Base-by-base conservation (phyloP, 2,113 vertebrate species). In the Odobenus rosmarus region DNA sequence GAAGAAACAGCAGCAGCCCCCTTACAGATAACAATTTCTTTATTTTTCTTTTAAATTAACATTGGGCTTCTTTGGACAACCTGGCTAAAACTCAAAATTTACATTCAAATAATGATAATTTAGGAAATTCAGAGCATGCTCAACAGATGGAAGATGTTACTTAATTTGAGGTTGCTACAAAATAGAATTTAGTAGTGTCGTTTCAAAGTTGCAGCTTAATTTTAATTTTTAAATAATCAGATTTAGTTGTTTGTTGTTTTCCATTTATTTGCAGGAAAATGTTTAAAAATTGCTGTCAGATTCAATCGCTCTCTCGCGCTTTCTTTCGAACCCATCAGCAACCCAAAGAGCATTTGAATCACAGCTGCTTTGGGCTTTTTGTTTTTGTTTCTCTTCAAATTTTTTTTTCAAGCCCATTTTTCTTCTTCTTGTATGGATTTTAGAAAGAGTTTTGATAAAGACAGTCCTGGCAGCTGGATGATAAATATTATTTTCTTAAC, bases 401-500 rank as follows among this genome's bases (percentile, higher is more conserved):
- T 86, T 77, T 95, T 85, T 95, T 95, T 97, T 89, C 93, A 97
- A 97, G 86, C 55, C 96, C 92, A 72, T 98, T 98, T 99, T 97
- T 98, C 98, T 96, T 84, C 13, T 0, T 1, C 4, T 96, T 69
- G 88, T 88, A 83, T 83, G 92, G 96, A 98, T 98, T 98, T 98
- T 93, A 96, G 98, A 85, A 97, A 97, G 98, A 98, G 97, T 99
- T 98, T 98, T 98, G 98, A 99, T 98, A 98, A 98, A 98, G 98
- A 98, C 24, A 51, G 95, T 90, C 95, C 98, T 98, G 98, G 99
- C 99, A 99, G 98, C 97, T 59, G 97, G 98, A 94, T 99, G 99
- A 99, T 99, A 99, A 99, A 99, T 99, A 98, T 97, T 98, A 99
- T 99, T 99, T 99, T 98, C 98, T 98, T 99, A 99, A 99, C 99